Percentiles rank a stretch among this genome's conserved stretches.
Conservation (phyloP, 2,888 invertebrate species). For the Coremacera marginata region DNA sequence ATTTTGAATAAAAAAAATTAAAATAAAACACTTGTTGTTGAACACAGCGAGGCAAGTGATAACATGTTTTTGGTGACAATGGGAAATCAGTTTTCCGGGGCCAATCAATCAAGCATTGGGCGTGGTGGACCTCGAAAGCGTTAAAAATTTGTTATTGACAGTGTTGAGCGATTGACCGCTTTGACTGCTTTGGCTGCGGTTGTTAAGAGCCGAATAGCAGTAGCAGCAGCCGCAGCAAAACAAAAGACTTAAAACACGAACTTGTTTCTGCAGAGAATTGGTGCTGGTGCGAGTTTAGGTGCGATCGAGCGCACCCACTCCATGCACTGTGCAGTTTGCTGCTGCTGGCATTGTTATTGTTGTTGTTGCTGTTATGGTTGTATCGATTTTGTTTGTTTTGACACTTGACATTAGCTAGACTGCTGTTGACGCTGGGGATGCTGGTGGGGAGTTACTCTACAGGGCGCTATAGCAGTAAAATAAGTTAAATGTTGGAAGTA, state of each 20-base stretch:
- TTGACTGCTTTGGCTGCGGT: not conserved
- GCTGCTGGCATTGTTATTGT: slow-evolving; percentile 39
- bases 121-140: not conserved
- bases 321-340: slow-evolving; percentile 17
- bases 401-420: slow-evolving; percentile 33
- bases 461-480: not conserved
- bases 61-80: not conserved
- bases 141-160: not conserved
- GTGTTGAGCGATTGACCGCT: not conserved
- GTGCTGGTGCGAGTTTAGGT: slow-evolving; percentile 41
- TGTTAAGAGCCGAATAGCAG: not conserved
- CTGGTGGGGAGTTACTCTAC: not conserved
- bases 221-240: slow-evolving; percentile 42
- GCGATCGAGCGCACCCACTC: slow-evolving; percentile 50
- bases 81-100: not conserved
- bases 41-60: not conserved
- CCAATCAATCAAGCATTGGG: not conserved
- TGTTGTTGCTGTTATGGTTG: slow-evolving; percentile 39
- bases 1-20: not conserved
- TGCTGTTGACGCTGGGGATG: not conserved
- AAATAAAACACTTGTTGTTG: not conserved
- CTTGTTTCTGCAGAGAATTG: slow-evolving; percentile 47
- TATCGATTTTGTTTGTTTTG: slow-evolving; percentile 39
- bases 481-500: no score
- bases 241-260: slow-evolving; percentile 62